Percentiles rank a stretch among this genome's conserved stretches.
These are phyloP conservation scores for Neolamprologus kungweensis DNA, from an alignment of 2,113 vertebrate genomes.

Conservation along the genomic window DNA sequence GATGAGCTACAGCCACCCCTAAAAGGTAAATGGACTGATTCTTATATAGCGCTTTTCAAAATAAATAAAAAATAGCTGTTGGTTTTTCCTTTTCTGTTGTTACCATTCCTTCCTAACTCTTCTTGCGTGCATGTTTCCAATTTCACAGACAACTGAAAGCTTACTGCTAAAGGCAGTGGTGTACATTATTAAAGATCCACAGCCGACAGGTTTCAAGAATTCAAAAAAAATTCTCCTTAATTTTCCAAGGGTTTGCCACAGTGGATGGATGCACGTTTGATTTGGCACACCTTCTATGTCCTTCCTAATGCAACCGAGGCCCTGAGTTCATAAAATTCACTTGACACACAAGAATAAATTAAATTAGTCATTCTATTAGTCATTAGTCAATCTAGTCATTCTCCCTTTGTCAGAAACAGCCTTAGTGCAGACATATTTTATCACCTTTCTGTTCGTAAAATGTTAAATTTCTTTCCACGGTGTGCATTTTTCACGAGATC, in stretches of 20 bases:
- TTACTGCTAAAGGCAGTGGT: not conserved
- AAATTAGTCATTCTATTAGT: not conserved
- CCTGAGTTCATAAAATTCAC: not conserved
- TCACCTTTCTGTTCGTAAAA: not conserved
- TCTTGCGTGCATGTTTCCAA: not conserved
- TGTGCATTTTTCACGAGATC: not conserved
- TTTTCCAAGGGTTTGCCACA: not conserved
- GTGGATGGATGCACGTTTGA: not conserved
- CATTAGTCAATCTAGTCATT: not conserved
- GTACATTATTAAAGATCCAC: not conserved
- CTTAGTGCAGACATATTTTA: not conserved
- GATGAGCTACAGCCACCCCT: not conserved
- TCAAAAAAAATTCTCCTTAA: not conserved
- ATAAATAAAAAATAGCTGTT: not conserved
- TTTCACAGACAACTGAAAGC: not conserved
- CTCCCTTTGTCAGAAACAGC: not conserved
- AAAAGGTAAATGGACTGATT: not conserved
- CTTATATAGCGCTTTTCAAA: not conserved
- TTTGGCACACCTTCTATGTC: not conserved
- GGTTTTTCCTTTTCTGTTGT: not conserved
- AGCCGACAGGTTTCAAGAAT: not conserved
- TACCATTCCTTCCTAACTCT: not conserved
- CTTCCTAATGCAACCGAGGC: not conserved
- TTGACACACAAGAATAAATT: not conserved
- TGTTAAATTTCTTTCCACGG: not conserved